Conservation (phyloP, 2,888 invertebrate species). For the Nycteola revayana region DNA sequence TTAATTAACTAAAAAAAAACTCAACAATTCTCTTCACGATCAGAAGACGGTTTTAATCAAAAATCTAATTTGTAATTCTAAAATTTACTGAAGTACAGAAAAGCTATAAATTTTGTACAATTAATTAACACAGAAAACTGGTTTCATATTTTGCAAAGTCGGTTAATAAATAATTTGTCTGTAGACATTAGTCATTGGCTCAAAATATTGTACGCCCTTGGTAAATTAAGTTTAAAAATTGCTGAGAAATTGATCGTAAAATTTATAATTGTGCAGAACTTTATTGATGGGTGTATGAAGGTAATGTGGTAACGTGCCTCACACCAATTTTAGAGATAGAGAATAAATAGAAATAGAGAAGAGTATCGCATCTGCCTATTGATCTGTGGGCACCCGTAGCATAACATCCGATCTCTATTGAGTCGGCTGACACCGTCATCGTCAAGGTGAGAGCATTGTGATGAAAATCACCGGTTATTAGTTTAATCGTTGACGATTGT, state of each 20-base stretch:
- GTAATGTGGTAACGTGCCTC: background rate
- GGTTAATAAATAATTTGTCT: no score
- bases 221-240: constrained; percentile 27
- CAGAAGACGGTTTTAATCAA: constrained; percentile 5
- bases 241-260: constrained; percentile 26
- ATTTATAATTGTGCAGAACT: constrained; percentile 27
- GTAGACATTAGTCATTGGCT: no score
- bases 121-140: constrained; percentile 3
- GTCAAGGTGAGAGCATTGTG: constrained; percentile 43
- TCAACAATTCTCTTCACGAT: constrained; percentile 17
- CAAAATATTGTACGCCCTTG: constrained; percentile 3
- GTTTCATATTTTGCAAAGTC: no score
- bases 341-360: no score
- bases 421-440: constrained; percentile 40
- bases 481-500: constrained; percentile 20
- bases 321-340: no score
- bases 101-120: constrained; percentile 1
- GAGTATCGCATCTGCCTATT: constrained; percentile 26
- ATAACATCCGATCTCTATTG: constrained; percentile 64
- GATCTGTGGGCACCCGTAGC: constrained; percentile 52
- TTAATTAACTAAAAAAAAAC: background rate
- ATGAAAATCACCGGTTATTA: constrained; percentile 34
- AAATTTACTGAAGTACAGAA: constrained; percentile 3
- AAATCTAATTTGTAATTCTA: constrained; percentile 15
- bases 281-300: constrained; percentile 4